Percentiles rank a stretch among this genome's conserved stretches.
These are phyloP conservation scores for Bothrops jararaca DNA, from an alignment of 2,113 vertebrate species.

Conservation along the genomic window DNA sequence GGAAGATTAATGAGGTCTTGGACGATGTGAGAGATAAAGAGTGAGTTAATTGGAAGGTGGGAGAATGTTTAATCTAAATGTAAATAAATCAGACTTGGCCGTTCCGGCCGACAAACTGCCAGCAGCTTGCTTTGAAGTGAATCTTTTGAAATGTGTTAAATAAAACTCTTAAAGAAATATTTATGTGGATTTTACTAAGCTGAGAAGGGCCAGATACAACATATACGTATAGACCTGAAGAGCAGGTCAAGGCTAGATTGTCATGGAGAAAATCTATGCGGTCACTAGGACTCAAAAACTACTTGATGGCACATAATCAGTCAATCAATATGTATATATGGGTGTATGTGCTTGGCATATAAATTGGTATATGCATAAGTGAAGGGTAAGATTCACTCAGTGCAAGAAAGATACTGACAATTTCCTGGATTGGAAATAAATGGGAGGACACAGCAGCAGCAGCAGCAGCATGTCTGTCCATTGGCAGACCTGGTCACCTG, in stretches of 20 bases:
- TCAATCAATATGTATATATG: neutral
- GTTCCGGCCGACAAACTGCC: too few relatives aligned
- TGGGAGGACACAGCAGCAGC: neutral
- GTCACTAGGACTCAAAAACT: neutral
- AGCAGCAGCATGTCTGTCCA: neutral
- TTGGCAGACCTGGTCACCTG: neutral
- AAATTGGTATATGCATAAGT: neutral
- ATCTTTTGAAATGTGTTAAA: too few relatives aligned
- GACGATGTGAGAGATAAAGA: too few relatives aligned
- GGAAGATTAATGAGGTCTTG: too few relatives aligned
- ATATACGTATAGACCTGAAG: neutral
- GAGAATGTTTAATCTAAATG: too few relatives aligned
- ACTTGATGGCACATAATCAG: neutral
- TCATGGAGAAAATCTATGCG: neutral
- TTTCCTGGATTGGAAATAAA: neutral
- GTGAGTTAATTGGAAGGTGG: too few relatives aligned
- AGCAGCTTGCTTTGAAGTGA: too few relatives aligned
- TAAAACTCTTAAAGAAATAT: too few relatives aligned
- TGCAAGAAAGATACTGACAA: neutral
- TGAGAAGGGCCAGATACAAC: too few relatives aligned
- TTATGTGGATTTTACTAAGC: too few relatives aligned
- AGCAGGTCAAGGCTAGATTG: neutral
- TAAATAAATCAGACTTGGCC: too few relatives aligned
- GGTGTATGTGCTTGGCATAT: neutral
- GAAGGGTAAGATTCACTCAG: neutral